Conservation (phyloP, 2,888 invertebrate genomes). For the Macroteleia sp. region DNA sequence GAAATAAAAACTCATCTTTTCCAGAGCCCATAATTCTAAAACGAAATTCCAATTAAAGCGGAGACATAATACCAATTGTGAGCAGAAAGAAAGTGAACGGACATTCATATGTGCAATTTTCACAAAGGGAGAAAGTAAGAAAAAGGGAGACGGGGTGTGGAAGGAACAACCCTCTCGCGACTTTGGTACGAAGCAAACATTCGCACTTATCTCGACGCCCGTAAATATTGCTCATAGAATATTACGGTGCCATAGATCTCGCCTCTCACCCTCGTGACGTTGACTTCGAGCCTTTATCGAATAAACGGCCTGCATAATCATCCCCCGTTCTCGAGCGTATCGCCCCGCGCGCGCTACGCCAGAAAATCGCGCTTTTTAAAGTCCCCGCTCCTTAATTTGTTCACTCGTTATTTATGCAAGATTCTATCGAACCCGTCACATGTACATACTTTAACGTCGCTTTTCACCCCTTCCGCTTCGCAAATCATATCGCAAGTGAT, state of each 20-base stretch:
- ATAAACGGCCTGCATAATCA: constrained; percentile 76
- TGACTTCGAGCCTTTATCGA: constrained; percentile 73
- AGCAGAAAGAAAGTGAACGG: not conserved
- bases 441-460: constrained; percentile 26
- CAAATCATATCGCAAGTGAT: constrained; percentile 13
- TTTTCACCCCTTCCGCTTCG: constrained; percentile 12
- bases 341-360: constrained; percentile 31
- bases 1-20: too few species aligned
- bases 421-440: constrained; percentile 52
- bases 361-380: constrained; percentile 57
- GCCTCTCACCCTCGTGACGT: constrained; percentile 64
- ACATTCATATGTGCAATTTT: constrained; percentile 5
- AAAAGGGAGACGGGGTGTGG: not conserved
- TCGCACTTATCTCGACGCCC: constrained; percentile 78
- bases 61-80: too few species aligned
- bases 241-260: constrained; percentile 79
- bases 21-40: too few species aligned
- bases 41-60: too few species aligned
- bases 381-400: constrained; percentile 56
- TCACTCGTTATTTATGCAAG: constrained; percentile 59
- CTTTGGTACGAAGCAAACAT: constrained; percentile 75
- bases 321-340: constrained; percentile 59
- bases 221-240: constrained; percentile 81
- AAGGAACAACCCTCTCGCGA: constrained; percentile 59
- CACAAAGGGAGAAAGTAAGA: not conserved